Percentiles rank a stretch among this genome's conserved stretches.
These are phyloP conservation scores for Oostethus manadensis DNA, from an alignment of 2,113 vertebrate species.

Conservation along the genomic window DNA sequence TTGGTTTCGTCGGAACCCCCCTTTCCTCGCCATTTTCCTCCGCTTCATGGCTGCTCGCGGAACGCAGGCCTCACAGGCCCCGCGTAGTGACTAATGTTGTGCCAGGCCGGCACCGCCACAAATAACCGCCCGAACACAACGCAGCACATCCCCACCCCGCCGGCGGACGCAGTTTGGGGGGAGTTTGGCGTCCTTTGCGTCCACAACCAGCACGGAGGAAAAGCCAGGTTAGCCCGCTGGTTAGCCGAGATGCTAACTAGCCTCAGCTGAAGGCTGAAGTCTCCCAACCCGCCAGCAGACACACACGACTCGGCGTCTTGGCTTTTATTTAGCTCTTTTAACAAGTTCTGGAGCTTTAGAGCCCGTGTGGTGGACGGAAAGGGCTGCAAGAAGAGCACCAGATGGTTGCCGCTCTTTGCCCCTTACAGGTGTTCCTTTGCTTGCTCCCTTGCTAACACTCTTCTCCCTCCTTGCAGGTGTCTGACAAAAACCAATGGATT, in stretches of 20 bases:
- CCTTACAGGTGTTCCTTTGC: slow-evolving; percentile 15
- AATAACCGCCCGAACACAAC: slow-evolving; percentile 20
- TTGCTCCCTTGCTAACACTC: background rate
- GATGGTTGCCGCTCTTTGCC: slow-evolving; percentile 49
- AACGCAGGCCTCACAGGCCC: slow-evolving; percentile 96
- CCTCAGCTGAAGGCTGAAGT: slow-evolving; percentile 36
- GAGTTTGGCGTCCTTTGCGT: slow-evolving; percentile 25
- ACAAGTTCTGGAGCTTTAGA: slow-evolving; percentile 49
- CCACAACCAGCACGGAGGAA: slow-evolving; percentile 10
- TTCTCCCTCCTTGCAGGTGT: slow-evolving; percentile 75
- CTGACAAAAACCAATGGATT: slow-evolving; percentile 97
- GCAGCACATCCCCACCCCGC: background rate
- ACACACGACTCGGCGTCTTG: background rate
- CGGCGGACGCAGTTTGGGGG: slow-evolving; percentile 12
- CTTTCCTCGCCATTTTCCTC: slow-evolving; percentile 85
- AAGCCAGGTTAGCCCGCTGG: slow-evolving; percentile 57
- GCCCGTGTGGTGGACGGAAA: slow-evolving; percentile 14
- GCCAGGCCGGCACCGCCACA: slow-evolving; percentile 5
- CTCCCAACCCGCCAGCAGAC: slow-evolving; percentile 18
- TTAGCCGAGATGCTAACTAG: slow-evolving; percentile 69
- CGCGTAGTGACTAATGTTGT: slow-evolving; percentile 58
- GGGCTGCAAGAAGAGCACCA: slow-evolving; percentile 31
- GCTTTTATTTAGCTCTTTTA: slow-evolving; percentile 16
- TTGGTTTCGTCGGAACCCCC: slow-evolving; percentile 59
- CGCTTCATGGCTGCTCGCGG: slow-evolving; percentile 85